Conservation (phyloP, 2,888 invertebrate genomes). For the Phyllotreta striolata region DNA sequence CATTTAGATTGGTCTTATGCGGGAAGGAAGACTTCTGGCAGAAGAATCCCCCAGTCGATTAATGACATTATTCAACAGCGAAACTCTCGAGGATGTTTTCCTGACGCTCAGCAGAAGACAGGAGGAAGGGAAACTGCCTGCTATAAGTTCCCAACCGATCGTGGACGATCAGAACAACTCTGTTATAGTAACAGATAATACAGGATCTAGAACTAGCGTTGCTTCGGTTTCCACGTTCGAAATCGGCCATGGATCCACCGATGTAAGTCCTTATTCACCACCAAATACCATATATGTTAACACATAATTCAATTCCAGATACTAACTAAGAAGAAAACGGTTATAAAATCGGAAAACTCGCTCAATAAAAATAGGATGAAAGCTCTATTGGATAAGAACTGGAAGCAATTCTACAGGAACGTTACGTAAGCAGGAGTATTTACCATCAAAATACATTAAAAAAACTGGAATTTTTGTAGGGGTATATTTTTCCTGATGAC, state of each 20-base stretch:
- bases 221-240: constrained; percentile 45
- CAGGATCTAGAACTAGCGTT: constrained; percentile 42
- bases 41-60: constrained; percentile 83
- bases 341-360: constrained; percentile 39
- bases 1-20: constrained; percentile 84
- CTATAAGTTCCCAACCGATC: constrained; percentile 36
- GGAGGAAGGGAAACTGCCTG: constrained; percentile 56
- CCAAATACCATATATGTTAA: not conserved
- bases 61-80: constrained; percentile 72
- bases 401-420: constrained; percentile 51
- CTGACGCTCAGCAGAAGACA: constrained; percentile 77
- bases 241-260: constrained; percentile 48
- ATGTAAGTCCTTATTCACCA: constrained; percentile 40
- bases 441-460: not conserved
- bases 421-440: constrained; percentile 45
- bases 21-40: constrained; percentile 84
- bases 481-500: constrained; percentile 82
- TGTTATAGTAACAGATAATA: constrained; percentile 23
- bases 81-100: constrained; percentile 88
- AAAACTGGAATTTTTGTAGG: constrained; percentile 63
- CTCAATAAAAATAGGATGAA: constrained; percentile 42
- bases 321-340: constrained; percentile 32
- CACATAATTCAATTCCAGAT: constrained; percentile 18
- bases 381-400: constrained; percentile 49
- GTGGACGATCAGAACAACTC: constrained; percentile 43